phyloP scores from a whole-genome alignment of 2,888 invertebrate genomes.

The Hemistola chrysoprasaria region DNA sequence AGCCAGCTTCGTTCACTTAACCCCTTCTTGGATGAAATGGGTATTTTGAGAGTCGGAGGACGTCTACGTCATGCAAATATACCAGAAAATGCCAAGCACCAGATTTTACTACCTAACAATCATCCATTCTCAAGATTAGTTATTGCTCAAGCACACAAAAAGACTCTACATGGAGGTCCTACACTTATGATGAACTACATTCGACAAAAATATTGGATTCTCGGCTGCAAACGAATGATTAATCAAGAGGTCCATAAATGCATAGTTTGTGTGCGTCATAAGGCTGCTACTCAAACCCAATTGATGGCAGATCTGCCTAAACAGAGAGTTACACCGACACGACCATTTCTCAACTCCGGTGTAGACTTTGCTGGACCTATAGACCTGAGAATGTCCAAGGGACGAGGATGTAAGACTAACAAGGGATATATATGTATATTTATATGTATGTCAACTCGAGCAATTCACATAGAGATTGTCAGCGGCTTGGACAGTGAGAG shows the following conservation, averaged over 20 bases:
- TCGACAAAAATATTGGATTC: constrained; percentile 26
- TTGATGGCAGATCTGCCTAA: constrained; percentile 29
- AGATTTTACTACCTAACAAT: constrained; percentile 18
- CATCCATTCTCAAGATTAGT: constrained; percentile 19
- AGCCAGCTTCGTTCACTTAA: background rate
- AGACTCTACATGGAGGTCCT: constrained; percentile 28
- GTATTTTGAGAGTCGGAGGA: constrained; percentile 17
- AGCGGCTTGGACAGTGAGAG: constrained; percentile 35
- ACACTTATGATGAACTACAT: constrained; percentile 23
- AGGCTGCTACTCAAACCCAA: constrained; percentile 4
- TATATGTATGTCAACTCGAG: constrained; percentile 26
- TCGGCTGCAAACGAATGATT: constrained; percentile 11
- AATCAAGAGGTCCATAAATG: constrained; percentile 17
- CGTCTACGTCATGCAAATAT: constrained; percentile 11
- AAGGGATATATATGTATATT: constrained; percentile 24
- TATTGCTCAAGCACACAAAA: constrained; percentile 25
- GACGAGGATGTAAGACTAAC: constrained; percentile 18
- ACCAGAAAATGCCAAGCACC: constrained; percentile 19
- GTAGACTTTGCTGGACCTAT: constrained; percentile 31
- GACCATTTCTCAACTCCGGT: constrained; percentile 23
- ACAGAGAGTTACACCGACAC: constrained; percentile 14
- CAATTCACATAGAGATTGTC: constrained; percentile 39
- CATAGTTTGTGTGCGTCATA: constrained; percentile 18
- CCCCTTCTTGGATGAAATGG: constrained; percentile 3
- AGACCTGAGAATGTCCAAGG: constrained; percentile 15